Base-by-base conservation (phyloP, 2,113 vertebrate species). In the Leucopsar rothschildi region DNA sequence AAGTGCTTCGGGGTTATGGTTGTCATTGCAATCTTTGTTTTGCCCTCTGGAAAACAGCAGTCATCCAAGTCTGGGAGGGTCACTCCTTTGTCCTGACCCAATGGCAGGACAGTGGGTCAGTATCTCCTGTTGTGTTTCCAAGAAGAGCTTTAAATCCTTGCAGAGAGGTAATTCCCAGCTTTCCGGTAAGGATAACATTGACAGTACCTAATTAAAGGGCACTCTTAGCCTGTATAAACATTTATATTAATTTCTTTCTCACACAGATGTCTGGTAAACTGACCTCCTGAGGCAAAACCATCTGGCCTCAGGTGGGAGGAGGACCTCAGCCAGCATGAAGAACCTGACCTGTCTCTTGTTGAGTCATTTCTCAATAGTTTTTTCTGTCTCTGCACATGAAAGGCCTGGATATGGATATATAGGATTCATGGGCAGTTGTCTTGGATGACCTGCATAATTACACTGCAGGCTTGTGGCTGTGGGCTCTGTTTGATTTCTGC, bases 211-310 rank as follows among this genome's bases (percentile, higher is more conserved):
- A 95, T 96, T 92, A 95, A 95, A 96, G 81, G 88, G 37, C 28
- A 61, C 64, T 93, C 61, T 75, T 92, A 92, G 64, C 60, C 5
- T 50, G 69, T 81, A 29, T 92, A 93, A 96, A 95, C 93, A 94
- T 96, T 96, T 95, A 49, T 88, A 93, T 88, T 96, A 35, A 88
- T 95, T 93, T 97, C 64, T 87, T 93, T 93, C 92, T 96, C 61
- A 49, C 10, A 2, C 88, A 95, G 85, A 83, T 96, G 92, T 96
- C 95, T 88, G 73, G 90, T 94, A 81, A 95, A 95, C 90, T 93
- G 95, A 88, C 82, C 52, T 90, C 93, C 90, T 75, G 68, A 92
- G 92, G 72, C 82, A 83, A 63, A 93, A 78, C 79, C 94, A 94
- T 94, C 93, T 95, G 90, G 93, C 88, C 92, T 93, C 72, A 94